Evolutionary conservation across 2,113 vertebrate genomes (phyloP).

Genomic region (Strigops habroptila): DNA sequence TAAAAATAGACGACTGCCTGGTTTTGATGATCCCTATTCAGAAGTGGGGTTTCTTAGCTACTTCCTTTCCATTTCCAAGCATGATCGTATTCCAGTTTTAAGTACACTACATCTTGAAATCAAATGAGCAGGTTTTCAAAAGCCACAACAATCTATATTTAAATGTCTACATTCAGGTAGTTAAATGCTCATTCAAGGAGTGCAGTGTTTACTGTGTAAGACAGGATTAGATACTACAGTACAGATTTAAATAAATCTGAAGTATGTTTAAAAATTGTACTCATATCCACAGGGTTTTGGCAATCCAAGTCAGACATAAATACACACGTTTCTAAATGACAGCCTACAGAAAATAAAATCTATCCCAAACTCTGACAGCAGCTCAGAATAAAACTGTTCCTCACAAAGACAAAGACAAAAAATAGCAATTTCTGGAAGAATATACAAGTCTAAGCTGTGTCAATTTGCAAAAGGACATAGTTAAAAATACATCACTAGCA

Average conservation of each 20-base stretch:
- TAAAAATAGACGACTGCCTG: background rate
- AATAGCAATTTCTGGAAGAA: background rate
- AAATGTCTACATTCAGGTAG: background rate
- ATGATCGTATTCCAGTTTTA: background rate
- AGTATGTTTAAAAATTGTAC: background rate
- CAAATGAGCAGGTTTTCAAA: background rate
- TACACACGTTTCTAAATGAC: background rate
- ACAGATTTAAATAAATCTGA: background rate
- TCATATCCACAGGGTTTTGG: background rate
- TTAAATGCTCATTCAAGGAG: background rate
- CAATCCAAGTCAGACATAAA: background rate
- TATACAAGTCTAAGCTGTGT: background rate
- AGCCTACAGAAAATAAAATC: background rate
- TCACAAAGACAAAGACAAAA: background rate
- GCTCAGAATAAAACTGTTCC: background rate
- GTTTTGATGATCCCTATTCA: background rate
- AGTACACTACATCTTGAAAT: background rate
- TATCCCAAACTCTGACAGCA: background rate
- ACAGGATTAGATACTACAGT: background rate
- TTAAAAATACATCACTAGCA: background rate
- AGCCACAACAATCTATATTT: background rate
- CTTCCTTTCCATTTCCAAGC: background rate
- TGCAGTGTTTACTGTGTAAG: background rate
- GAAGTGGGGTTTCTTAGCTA: background rate
- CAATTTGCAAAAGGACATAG: background rate